Base-by-base conservation (phyloP, 2,113 vertebrate species). In the Coregonus clupeaformis region DNA sequence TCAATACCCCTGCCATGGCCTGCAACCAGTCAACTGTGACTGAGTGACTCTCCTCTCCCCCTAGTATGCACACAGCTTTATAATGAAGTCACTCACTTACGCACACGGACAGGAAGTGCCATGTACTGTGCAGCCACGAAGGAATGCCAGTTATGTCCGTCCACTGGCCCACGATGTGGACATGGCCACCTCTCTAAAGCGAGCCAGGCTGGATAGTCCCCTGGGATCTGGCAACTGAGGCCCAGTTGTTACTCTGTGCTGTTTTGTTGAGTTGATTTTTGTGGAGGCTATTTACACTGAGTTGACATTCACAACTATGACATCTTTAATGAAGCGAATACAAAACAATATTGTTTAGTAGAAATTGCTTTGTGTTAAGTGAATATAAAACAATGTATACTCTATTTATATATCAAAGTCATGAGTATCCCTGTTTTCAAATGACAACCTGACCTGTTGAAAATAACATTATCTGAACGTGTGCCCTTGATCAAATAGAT, bases 11-110 rank as follows among this genome's bases (percentile, higher is more conserved):
- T 84, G 77, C 76, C 55, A 69, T 82, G 84, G 81, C 75, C 77
- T 5, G 24, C 77, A 66, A 77, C 78, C 89, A 87, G 83, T 89
- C 81, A 84, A 77, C 88, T 90, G 90, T 85, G 86, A 85, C 90
- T 87, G 90, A 93, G 85, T 84, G 83, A 89, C 87, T 89, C 86
- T 81, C 77, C 81, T 80, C 42, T 67, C 74, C 75, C 73, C 64
- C 13, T 45, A 79, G 84, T 80, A 82, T 89, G 86, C 85, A 77
- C 84, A 6, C 69, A 72, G 82, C 89, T 87, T 91, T 81, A 87
- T 90, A 91, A 92, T 90, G 87, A 90, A 90, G 87, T 90, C 86
- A 84, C 82, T 92, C 84, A 89, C 77, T 85, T 87, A 89, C 81
- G 84, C 52, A 69, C 16, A 52, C 49, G 18, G 16, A 52, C 83